Conservation (phyloP, 2,888 invertebrate species). For the Eristalinus sepulchralis region DNA sequence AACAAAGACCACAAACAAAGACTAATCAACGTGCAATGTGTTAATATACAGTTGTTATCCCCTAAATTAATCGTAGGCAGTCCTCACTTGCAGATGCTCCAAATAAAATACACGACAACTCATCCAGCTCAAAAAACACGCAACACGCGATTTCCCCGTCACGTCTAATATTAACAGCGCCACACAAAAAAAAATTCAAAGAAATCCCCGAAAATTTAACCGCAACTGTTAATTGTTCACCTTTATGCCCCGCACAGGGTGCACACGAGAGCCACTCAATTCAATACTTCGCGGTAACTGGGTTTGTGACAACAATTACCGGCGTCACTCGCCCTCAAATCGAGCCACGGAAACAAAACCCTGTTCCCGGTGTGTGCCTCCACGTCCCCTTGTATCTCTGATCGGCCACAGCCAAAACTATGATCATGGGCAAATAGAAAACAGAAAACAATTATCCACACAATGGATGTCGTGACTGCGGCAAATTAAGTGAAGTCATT, state of each 20-base stretch:
- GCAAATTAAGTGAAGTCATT: constrained; percentile 58
- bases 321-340: constrained; percentile 20
- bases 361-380: constrained; percentile 11
- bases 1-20: not conserved
- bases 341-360: constrained; percentile 3
- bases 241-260: constrained; percentile 64
- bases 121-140: constrained; percentile 18
- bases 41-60: not conserved
- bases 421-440: constrained; percentile 63
- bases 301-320: constrained; percentile 67
- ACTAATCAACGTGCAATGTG: not conserved
- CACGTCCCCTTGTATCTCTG: constrained; percentile 3
- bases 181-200: not conserved
- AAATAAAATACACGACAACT: constrained; percentile 21
- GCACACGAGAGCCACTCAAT: constrained; percentile 14
- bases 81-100: constrained; percentile 32
- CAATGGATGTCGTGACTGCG: constrained; percentile 65
- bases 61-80: not conserved
- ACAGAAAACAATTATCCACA: constrained; percentile 59
- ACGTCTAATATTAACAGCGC: not conserved
- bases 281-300: constrained; percentile 48
- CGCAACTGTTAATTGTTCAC: constrained; percentile 74
- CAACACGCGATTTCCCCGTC: constrained; percentile 41
- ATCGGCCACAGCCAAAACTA: constrained; percentile 35
- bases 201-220: constrained; percentile 40